Percentiles rank a stretch among this genome's conserved stretches.
Evolutionary conservation across 1,140 invertebrate species (phyloP).

Genomic region (Papilio polytes): DNA sequence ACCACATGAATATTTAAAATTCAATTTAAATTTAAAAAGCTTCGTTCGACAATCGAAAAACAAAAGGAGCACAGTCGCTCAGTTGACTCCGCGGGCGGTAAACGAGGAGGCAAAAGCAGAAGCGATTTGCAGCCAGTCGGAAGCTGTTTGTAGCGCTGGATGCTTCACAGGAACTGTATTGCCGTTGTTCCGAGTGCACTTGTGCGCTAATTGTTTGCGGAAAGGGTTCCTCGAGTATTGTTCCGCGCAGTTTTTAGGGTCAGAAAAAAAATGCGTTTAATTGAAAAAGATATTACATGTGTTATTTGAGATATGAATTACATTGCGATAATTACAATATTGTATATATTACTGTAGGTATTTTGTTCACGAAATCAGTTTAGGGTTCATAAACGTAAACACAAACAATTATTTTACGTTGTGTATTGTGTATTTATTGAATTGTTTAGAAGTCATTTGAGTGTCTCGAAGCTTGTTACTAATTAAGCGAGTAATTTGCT

Average conservation of each 20-base stretch:
- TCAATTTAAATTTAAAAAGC: slow-evolving; percentile 54
- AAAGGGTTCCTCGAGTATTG: slow-evolving; percentile 78
- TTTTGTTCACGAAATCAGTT: not conserved
- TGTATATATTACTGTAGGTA: too few species aligned
- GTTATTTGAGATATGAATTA: too few species aligned
- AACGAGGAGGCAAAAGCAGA: slow-evolving; percentile 66
- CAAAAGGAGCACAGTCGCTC: slow-evolving; percentile 59
- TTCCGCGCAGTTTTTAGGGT: slow-evolving; percentile 64
- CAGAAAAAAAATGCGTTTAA: slow-evolving; percentile 43
- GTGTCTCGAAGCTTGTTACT: not conserved
- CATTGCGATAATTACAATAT: too few species aligned
- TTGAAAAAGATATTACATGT: not conserved
- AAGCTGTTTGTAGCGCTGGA: slow-evolving; percentile 64
- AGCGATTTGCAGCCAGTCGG: slow-evolving; percentile 72
- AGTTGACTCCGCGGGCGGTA: slow-evolving; percentile 58
- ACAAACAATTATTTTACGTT: not conserved
- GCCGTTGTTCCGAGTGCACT: slow-evolving; percentile 78
- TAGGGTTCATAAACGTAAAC: not conserved
- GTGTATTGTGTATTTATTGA: not conserved
- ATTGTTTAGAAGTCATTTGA: not conserved
- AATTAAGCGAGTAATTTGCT: slow-evolving; percentile 21
- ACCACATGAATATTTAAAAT: slow-evolving; percentile 33
- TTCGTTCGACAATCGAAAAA: slow-evolving; percentile 62
- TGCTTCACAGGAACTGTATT: slow-evolving; percentile 66
- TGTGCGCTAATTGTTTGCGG: slow-evolving; percentile 81